Evolutionary conservation across 2,797 vertebrate genomes (phyloP), one percentile per base, ranked within the genome.

Genomic region (Malacoctenus gilli): DNA sequence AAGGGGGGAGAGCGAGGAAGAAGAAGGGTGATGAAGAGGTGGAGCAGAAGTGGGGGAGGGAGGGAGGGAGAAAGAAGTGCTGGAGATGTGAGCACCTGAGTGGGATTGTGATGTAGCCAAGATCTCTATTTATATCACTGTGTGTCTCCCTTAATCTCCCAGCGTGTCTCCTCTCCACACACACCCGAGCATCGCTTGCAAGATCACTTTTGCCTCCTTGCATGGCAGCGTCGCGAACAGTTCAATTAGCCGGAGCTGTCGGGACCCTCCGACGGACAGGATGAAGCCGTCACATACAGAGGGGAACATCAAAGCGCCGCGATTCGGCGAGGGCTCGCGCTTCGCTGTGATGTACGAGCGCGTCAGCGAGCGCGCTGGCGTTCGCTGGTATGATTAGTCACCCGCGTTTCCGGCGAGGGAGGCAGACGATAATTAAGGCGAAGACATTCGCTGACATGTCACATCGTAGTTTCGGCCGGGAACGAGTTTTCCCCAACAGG

Each of bases 271-370:
- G 41, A 67, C 25, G 25, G 25, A 14, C 53, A 75, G 72, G 77
- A 62, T 72, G 74, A 80, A 79, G 68, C 81, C 57, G 49, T 72
- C 50, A 37, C 4, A 19, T 28, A 60, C 65, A 59, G 59, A 72
- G 59, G 68, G 62, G 28, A 50, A 81, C 82, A 87, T 88, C 84
- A 89, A 89, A 86, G 84, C n/a, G n/a, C n/a, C n/a, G n/a, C n/a
- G 59, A 70, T 80, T 60, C 62, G 52, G 41, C 23, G 47, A 68
- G 65, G 47, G 70, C n/a, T 54, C 51, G 59, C 50, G 49, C 44
- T 75, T 52, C 32, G 40, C 66, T 60, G 14, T 37, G 35, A 46
- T 46, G 63, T 55, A 42, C 28, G 40, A 44, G 19, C 40, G 25
- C 43, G n/a, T n/a, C n/a, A n/a, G n/a, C n/a, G n/a, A n/a, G n/a